These are phyloP conservation scores for Atta cephalotes DNA, from an alignment of 1,140 invertebrate genomes.

Conservation along the genomic window DNA sequence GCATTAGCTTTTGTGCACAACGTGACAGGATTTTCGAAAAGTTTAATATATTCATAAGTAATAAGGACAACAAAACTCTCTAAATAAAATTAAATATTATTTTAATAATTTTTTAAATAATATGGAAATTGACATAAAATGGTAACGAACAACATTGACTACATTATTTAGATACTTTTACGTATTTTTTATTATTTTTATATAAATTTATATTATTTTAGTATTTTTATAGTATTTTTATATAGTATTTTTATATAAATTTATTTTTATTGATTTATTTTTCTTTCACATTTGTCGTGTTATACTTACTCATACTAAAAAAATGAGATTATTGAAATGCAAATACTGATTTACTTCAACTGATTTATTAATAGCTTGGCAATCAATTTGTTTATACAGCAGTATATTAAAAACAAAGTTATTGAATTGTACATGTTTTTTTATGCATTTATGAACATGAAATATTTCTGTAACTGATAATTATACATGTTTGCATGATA, in stretches of 20 bases:
- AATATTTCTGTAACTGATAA: neutral
- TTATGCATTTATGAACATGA: constrained; percentile 16
- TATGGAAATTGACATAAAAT: neutral
- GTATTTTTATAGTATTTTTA: too few relatives aligned
- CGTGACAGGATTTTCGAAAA: neutral
- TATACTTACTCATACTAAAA: neutral
- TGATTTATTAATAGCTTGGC: constrained; percentile 26
- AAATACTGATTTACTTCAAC: neutral
- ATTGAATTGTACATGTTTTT: neutral
- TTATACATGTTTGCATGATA: neutral
- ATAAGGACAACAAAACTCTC: neutral
- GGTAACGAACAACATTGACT: neutral
- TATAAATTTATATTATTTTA: neutral
- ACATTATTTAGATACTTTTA: neutral
- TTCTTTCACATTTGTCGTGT: neutral
- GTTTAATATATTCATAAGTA: neutral
- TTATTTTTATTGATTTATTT: constrained; percentile 33
- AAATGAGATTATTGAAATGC: constrained; percentile 19
- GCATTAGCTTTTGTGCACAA: neutral
- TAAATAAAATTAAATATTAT: constrained; percentile 14
- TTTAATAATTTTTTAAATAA: neutral
- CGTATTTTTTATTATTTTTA: neutral
- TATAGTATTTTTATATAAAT: too few relatives aligned
- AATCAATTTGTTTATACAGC: constrained; percentile 23
- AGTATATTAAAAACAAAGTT: neutral